Evolutionary conservation across 2,797 vertebrate genomes (phyloP).

Genomic region (Lophius americanus): DNA sequence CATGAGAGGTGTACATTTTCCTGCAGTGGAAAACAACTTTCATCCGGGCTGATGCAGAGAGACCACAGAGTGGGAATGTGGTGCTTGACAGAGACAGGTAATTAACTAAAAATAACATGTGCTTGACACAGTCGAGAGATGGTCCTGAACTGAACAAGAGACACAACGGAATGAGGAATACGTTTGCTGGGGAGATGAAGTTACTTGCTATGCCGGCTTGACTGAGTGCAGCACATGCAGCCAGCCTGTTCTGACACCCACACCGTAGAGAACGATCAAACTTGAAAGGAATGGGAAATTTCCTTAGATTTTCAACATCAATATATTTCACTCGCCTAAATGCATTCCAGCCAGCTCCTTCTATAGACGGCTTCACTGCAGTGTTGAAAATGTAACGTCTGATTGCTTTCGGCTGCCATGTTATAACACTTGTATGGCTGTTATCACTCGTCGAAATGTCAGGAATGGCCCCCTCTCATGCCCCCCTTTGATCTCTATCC

Average conservation of each 20-base stretch:
- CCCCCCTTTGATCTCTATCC: slow-evolving; percentile 6
- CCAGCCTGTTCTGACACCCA: slow-evolving; percentile 44
- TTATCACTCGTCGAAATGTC: slow-evolving; percentile 23
- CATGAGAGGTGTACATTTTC: slow-evolving; percentile 60
- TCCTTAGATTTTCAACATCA: slow-evolving; percentile 62
- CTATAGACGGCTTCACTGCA: slow-evolving; percentile 13
- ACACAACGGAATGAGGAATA: slow-evolving; percentile 46
- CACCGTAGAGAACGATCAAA: slow-evolving; percentile 47
- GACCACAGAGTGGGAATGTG: slow-evolving; percentile 49
- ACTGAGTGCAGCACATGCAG: slow-evolving; percentile 45
- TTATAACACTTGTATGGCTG: slow-evolving; percentile 6
- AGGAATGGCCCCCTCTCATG: neutral
- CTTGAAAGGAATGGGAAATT: slow-evolving; percentile 48
- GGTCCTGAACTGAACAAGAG: slow-evolving; percentile 27
- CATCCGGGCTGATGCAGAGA: slow-evolving; percentile 56
- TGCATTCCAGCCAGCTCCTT: slow-evolving; percentile 42
- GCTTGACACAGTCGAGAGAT: slow-evolving; percentile 52
- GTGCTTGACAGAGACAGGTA: slow-evolving; percentile 63
- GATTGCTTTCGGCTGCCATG: slow-evolving; percentile 23
- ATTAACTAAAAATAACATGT: slow-evolving; percentile 75
- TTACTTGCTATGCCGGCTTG: slow-evolving; percentile 40
- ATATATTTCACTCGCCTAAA: slow-evolving; percentile 42
- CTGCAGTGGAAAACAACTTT: slow-evolving; percentile 64
- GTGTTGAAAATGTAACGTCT: slow-evolving; percentile 24
- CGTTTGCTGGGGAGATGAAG: slow-evolving; percentile 47